phyloP scores from a whole-genome alignment of 2,888 invertebrate genomes.

The Diarsia mendica region DNA sequence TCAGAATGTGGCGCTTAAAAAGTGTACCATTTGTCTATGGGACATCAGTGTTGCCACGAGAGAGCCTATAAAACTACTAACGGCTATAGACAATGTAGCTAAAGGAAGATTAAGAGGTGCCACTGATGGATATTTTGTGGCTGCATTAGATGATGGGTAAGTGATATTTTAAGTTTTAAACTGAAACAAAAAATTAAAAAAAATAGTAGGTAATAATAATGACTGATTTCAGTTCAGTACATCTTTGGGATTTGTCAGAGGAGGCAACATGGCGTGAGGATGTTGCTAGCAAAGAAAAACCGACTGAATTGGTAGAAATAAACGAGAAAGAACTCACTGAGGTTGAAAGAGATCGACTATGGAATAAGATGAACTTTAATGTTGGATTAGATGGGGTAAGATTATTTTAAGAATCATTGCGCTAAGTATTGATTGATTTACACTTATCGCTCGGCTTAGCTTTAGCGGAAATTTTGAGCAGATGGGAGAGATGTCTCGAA shows the following conservation, averaged over 20 bases:
- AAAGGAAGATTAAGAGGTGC: conserved; percentile 78
- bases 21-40: conserved; percentile 82
- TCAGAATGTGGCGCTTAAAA: conserved; percentile 63
- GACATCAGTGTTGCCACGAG: conserved; percentile 79
- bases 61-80: conserved; percentile 80
- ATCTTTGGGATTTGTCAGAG: conserved; percentile 86
- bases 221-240: conserved; percentile 79
- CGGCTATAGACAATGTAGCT: conserved; percentile 79
- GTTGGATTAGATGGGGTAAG: conserved; percentile 70
- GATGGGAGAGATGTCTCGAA: too few species aligned
- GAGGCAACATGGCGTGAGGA: conserved; percentile 76
- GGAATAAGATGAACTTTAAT: conserved; percentile 78
- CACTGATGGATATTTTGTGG: conserved; percentile 82
- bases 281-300: conserved; percentile 70
- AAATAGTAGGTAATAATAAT: background rate
- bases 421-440: too few species aligned
- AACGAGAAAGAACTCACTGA: conserved; percentile 68
- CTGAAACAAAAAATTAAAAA: background rate
- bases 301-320: conserved; percentile 71
- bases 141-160: conserved; percentile 84
- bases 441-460: too few species aligned
- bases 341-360: conserved; percentile 77
- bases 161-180: conserved; percentile 40
- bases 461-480: too few species aligned
- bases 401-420: background rate